phyloP scores from a whole-genome alignment of 2,888 invertebrate genomes.

The Tetranychus piercei region DNA sequence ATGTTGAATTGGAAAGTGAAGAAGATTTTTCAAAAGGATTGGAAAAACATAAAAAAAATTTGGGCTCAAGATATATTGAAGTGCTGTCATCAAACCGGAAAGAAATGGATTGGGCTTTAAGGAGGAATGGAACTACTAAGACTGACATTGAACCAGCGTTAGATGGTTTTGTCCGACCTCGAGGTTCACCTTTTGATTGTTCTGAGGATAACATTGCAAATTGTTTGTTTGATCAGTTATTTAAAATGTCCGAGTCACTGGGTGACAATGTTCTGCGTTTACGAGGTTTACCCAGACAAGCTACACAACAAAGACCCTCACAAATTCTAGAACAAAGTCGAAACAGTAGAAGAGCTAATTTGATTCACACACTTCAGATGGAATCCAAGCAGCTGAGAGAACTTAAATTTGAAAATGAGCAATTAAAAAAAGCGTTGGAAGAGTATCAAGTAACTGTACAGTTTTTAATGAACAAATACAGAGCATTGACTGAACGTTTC shows the following conservation, averaged over 20 bases:
- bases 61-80: constrained; percentile 44
- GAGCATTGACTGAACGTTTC: background rate
- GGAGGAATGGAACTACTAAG: constrained; percentile 47
- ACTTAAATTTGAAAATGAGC: background rate
- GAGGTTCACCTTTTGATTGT: constrained; percentile 85
- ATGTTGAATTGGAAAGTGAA: constrained; percentile 57
- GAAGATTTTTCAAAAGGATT: constrained; percentile 59
- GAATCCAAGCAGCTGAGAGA: background rate
- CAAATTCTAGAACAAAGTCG: background rate
- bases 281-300: no score
- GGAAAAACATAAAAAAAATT: constrained; percentile 63
- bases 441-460: background rate
- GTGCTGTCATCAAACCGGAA: constrained; percentile 69
- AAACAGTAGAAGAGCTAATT: background rate
- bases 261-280: no score
- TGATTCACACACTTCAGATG: background rate
- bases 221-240: no score
- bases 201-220: constrained; percentile 66
- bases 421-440: background rate
- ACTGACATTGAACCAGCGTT: constrained; percentile 24
- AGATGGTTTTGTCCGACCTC: constrained; percentile 56
- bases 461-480: background rate
- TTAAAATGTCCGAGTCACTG: no score
- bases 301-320: no score
- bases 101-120: constrained; percentile 79